phyloP scores from a whole-genome alignment of 1,140 invertebrate genomes.

The Cotesia typhae region DNA sequence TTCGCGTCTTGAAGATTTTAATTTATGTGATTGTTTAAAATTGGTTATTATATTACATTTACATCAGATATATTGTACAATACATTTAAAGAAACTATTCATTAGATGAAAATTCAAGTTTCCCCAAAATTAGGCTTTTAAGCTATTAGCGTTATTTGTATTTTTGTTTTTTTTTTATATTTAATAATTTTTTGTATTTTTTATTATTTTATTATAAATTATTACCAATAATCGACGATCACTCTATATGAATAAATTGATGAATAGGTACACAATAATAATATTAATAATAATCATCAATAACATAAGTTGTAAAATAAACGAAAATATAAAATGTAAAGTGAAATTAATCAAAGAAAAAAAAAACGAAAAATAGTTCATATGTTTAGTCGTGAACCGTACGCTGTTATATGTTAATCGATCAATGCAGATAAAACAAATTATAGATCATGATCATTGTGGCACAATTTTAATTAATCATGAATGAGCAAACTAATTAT shows the following conservation, averaged over 20 bases:
- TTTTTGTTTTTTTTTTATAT: not conserved
- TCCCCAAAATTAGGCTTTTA: slow-evolving; percentile 40
- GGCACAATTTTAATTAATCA: slow-evolving; percentile 58
- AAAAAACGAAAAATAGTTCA: slow-evolving; percentile 26
- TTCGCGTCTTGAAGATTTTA: slow-evolving; percentile 48
- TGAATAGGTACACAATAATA: slow-evolving; percentile 34
- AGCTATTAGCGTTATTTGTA: slow-evolving; percentile 17
- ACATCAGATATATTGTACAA: slow-evolving; percentile 58
- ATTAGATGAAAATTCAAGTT: slow-evolving; percentile 53
- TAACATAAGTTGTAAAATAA: slow-evolving; percentile 63
- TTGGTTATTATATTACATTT: slow-evolving; percentile 58
- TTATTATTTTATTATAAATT: slow-evolving; percentile 15
- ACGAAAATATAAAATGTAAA: slow-evolving; percentile 63
- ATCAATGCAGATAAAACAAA: slow-evolving; percentile 53
- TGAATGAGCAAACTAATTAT: slow-evolving; percentile 54
- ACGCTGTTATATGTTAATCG: slow-evolving; percentile 43
- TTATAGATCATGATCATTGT: slow-evolving; percentile 51
- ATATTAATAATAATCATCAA: slow-evolving; percentile 44
- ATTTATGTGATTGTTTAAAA: slow-evolving; percentile 50
- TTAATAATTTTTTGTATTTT: slow-evolving; percentile 6
- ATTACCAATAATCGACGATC: slow-evolving; percentile 19
- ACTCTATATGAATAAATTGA: slow-evolving; percentile 28
- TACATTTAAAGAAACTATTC: slow-evolving; percentile 55
- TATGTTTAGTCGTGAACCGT: not conserved
- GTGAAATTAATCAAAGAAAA: slow-evolving; percentile 28